Evolutionary conservation across 2,113 vertebrate species (phyloP).

Genomic region (Eupsittula cactorum): DNA sequence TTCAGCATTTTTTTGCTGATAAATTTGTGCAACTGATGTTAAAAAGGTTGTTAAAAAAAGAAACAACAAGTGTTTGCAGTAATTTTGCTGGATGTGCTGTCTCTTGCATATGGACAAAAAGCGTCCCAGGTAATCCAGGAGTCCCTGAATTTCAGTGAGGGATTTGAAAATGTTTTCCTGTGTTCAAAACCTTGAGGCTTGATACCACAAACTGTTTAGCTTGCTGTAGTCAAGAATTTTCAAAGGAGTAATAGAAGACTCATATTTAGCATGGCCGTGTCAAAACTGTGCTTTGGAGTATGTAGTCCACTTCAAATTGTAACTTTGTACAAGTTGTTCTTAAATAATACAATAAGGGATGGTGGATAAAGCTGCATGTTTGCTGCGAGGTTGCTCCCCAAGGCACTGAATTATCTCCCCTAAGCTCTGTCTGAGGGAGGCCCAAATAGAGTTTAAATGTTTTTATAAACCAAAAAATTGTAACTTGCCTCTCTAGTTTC

Average conservation of each 20-base stretch:
- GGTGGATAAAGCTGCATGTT: neutral
- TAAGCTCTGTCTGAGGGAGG: neutral
- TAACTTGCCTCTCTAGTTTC: neutral
- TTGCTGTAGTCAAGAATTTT: neutral
- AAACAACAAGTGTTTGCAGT: neutral
- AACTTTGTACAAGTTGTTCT: neutral
- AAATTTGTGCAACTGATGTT: neutral
- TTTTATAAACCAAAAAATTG: neutral
- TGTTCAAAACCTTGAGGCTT: neutral
- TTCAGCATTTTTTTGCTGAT: slow-evolving; percentile 51
- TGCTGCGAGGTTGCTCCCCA: fast-evolving
- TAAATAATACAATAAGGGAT: neutral
- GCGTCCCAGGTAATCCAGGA: neutral
- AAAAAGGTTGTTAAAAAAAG: slow-evolving; percentile 22
- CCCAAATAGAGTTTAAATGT: neutral
- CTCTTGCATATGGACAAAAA: neutral
- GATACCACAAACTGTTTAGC: neutral
- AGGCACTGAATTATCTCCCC: neutral
- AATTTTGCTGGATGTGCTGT: neutral
- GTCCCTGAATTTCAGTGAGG: neutral
- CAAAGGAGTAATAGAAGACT: neutral
- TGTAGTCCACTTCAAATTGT: neutral
- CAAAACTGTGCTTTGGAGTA: neutral
- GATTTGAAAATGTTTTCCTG: neutral
- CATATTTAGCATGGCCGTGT: neutral